Evolutionary conservation across 2,797 vertebrate genomes (phyloP).

Genomic region (Vespertilio murinus): DNA sequence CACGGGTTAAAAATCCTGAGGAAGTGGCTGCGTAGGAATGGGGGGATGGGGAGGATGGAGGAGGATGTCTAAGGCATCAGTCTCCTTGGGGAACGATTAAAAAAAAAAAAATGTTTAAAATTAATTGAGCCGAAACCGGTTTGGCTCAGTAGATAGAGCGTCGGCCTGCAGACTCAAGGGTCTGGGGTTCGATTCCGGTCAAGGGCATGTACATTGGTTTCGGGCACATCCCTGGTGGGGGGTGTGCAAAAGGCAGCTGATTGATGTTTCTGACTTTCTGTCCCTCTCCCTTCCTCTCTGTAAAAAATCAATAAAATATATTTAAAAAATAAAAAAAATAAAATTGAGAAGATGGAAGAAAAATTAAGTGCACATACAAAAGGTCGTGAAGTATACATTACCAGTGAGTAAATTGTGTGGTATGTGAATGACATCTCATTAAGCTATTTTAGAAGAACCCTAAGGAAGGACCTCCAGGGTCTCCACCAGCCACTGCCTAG

Average conservation of each 20-base stretch:
- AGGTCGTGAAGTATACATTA: background rate
- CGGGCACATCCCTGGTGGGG: too few species aligned
- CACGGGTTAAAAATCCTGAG: background rate
- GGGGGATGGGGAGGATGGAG: background rate
- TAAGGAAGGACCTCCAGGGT: conserved; percentile 3
- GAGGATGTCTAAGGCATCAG: background rate
- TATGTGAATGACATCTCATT: background rate
- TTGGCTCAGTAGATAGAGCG: too few species aligned
- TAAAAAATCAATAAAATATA: too few species aligned
- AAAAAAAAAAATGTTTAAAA: conserved; percentile 17
- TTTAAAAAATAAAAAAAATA: background rate
- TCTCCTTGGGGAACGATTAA: background rate
- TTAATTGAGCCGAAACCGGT: too few species aligned
- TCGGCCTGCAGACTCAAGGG: too few species aligned
- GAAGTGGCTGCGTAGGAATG: background rate
- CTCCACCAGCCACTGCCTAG: conserved; percentile 16
- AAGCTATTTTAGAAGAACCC: background rate
- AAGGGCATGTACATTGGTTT: too few species aligned
- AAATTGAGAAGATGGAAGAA: conserved; percentile 3
- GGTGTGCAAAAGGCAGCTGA: too few species aligned
- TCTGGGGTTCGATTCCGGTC: too few species aligned
- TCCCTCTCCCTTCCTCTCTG: too few species aligned
- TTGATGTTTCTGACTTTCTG: too few species aligned
- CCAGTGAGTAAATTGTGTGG: background rate
- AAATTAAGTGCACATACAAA: background rate